Evolutionary conservation across 2,113 vertebrate species (phyloP), one percentile per base, ranked within the genome.

Genomic region (Cichladusa arquata): DNA sequence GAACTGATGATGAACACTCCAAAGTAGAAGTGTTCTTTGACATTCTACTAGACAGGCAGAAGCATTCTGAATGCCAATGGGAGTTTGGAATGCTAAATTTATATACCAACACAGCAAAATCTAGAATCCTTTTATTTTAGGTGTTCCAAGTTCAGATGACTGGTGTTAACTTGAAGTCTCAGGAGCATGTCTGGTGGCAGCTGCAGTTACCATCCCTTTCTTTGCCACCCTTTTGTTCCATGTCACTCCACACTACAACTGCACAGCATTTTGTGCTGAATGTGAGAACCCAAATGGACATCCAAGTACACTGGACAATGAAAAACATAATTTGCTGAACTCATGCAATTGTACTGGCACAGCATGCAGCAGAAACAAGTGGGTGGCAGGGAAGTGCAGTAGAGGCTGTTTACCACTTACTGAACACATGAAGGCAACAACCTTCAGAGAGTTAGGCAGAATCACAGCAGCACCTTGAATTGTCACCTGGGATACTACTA

Each of bases 21-120:
- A 29, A 58, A 79, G 36, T 0, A n/a, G 20, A 64, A 80, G 20
- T 23, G 6, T 31, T 79, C 38, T 67, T 36, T 36, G 23, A 69
- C 34, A 53, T 15, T 54, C 2, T 0, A 2, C 31, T 80, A 72
- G 53, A 60, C 29, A 90, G 18, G 34, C 26, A 7, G 11, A 81
- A 67, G 18, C 0, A 0, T 64, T 67, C 19, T 8, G 14, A 88
- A 53, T 25, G 48, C n/a, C 48, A 69, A 0, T 2, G 2, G 10
- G 8, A 77, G 58, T n/a, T 86, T 70, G 25, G 5, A 61, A 44
- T 19, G 53, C 58, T 31, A 76, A 11, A 36, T 64, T 54, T 38
- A 67, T 12, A 48, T 14, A 54, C 4, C 11, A 67, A 40, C 6
- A 40, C 9, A 34, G 12, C 18, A 26, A 82, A 72, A 62, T 31